Conservation (phyloP, 2,888 invertebrate genomes). For the Sphaerophoria rueppellii region DNA sequence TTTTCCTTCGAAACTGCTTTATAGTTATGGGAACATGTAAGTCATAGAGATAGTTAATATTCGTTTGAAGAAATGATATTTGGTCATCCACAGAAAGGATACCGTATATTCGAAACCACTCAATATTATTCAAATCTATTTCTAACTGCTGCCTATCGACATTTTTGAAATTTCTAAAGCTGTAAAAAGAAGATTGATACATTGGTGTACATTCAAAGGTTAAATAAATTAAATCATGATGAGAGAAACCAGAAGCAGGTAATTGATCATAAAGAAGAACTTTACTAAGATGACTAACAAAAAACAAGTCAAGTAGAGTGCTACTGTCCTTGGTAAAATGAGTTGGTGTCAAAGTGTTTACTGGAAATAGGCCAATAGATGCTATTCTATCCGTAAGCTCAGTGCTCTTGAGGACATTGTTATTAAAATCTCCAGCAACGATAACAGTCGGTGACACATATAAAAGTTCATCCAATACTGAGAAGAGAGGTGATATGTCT, state of each 20-base stretch:
- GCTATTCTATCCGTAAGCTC: neutral
- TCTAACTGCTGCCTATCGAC: neutral
- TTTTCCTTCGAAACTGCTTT: neutral
- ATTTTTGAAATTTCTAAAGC: conserved; percentile 7
- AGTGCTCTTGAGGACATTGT: neutral
- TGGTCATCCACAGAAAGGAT: no score
- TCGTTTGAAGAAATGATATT: neutral
- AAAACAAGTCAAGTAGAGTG: conserved; percentile 1
- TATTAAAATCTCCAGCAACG: conserved; percentile 7
- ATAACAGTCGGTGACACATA: neutral
- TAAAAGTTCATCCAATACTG: neutral
- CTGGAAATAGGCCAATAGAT: conserved; percentile 11
- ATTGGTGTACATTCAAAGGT: neutral
- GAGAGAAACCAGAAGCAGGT: neutral
- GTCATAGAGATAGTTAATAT: neutral
- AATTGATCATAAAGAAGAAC: neutral
- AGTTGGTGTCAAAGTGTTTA: neutral
- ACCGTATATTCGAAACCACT: no score
- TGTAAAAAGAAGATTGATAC: neutral
- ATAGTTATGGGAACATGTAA: neutral
- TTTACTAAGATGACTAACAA: neutral
- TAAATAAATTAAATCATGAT: neutral
- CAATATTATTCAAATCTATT: neutral
- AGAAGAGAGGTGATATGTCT: neutral
- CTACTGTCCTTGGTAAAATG: neutral